Evolutionary conservation across 1,140 invertebrate genomes (phyloP).

Genomic region (Oscheius sp.): DNA sequence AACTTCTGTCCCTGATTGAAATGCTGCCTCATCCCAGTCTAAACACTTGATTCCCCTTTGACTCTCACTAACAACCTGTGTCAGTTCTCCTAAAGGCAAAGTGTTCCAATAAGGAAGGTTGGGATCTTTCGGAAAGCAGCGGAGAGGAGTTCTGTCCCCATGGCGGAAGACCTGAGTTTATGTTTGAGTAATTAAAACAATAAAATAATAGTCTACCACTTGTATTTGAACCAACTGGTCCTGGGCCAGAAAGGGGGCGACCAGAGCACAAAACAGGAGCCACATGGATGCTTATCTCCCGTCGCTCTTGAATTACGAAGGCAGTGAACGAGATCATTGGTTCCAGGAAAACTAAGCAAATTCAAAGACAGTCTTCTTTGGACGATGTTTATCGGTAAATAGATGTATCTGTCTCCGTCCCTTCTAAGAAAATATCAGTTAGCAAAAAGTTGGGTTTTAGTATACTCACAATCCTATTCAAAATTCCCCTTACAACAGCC

Average conservation of each 20-base stretch:
- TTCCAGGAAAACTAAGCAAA: too few relatives aligned
- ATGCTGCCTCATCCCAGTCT: conserved; percentile 28
- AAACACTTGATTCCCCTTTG: not conserved
- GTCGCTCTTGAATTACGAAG: not conserved
- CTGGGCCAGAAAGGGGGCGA: not conserved
- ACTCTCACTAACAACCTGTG: conserved; percentile 7
- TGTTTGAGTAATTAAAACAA: too few relatives aligned
- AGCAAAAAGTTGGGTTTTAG: too few relatives aligned
- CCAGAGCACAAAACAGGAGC: not conserved
- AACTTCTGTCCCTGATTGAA: conserved; percentile 24
- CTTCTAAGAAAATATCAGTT: too few relatives aligned
- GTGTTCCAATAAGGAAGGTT: conserved; percentile 11
- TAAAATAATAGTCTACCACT: conserved; percentile 1
- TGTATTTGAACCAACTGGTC: not conserved
- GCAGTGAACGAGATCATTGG: not conserved
- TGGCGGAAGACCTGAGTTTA: conserved; percentile 36
- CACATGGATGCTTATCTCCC: not conserved
- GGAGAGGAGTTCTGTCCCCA: conserved; percentile 31
- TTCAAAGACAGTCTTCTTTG: too few relatives aligned
- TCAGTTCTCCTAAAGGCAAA: conserved; percentile 16
- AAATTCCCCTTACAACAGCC: too few relatives aligned
- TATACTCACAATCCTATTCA: too few relatives aligned
- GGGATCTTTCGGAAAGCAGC: conserved; percentile 28
- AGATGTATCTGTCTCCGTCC: too few relatives aligned
- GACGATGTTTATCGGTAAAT: too few relatives aligned